Evolutionary conservation across 1,140 invertebrate species (phyloP), one percentile per base, ranked within the genome.

Genomic region (Aphidius gifuensis): DNA sequence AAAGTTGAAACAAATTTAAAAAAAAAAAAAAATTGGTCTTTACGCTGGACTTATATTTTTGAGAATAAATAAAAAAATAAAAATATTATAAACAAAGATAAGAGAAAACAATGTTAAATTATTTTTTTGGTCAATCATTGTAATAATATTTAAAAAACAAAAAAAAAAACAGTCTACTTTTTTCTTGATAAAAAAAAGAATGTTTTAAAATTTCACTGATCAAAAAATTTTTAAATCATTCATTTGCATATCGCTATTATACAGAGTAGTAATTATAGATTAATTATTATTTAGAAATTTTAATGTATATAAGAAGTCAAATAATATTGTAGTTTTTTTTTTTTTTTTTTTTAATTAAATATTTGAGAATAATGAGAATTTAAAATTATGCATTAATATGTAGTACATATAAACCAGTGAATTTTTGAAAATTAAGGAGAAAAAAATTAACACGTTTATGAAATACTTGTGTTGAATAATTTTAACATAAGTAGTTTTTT

Each of bases 11-110:
- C 50, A 32, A 32, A 32, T 32, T 32, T 32, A 16, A 16, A 53
- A 50, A 44, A 64, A 66, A 59, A 66, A 66, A 57, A 66, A 71
- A 70, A 69, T 74, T 69, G 65, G 66, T 74, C 69, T 72, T 73
- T 68, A 67, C 69, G 69, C 76, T 64, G 66, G 72, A 76, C 69
- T 75, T 74, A 76, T 78, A 78, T 78, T 79, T 79, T 79, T 79
- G 16, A 16, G 16, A 16, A 16, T 64, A 71, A 67, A 64, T 42
- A 43, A 42, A 55, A 55, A 44, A 55, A 55, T 55, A 42, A 11
- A 3, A 7, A 44, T 44, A 55, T 43, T 32, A 7, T 55, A 16
- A 43, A 43, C n/a, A 6, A n/a, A n/a, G 47, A 21, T 16, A 49
- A 49, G 47, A n/a, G n/a, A 60, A 43, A 62, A 76, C 66, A 68